These are phyloP conservation scores for Chitala chitala DNA, from an alignment of 2,113 vertebrate genomes.

Conservation along the genomic window DNA sequence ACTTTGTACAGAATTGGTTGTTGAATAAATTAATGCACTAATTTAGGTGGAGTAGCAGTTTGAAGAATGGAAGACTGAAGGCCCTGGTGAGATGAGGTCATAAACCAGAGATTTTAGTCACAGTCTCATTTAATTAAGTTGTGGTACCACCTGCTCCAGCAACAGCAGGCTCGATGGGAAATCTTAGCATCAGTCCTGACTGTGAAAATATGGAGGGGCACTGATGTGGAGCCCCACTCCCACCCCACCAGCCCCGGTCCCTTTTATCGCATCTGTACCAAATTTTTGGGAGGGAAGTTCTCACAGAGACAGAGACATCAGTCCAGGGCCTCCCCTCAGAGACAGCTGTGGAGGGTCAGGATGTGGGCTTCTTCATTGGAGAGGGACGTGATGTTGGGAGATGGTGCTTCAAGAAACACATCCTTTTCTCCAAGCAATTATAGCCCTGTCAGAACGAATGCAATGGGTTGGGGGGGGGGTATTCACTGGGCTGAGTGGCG, in stretches of 20 bases:
- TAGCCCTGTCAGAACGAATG: not conserved
- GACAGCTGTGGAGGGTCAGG: not conserved
- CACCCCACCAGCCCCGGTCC: too few relatives aligned
- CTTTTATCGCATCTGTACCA: not conserved
- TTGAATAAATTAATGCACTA: not conserved
- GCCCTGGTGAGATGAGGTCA: not conserved
- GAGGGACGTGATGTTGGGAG: too few relatives aligned
- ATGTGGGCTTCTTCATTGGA: too few relatives aligned
- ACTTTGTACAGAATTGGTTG: too few relatives aligned
- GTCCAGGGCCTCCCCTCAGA: not conserved
- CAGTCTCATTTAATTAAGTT: not conserved
- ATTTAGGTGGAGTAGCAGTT: not conserved
- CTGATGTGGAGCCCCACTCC: constrained; percentile 1
- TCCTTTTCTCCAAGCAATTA: constrained; percentile 6
- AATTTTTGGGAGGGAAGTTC: not conserved
- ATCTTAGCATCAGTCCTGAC: too few relatives aligned
- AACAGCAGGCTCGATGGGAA: not conserved
- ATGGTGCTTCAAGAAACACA: not conserved
- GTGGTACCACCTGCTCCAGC: not conserved
- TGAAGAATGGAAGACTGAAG: too few relatives aligned
- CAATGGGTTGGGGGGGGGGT: not conserved
- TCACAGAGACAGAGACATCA: not conserved
- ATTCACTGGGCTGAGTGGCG: not conserved
- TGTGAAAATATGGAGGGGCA: not conserved
- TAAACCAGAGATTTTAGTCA: not conserved